These are phyloP conservation scores for Trachymyrmex septentrionalis DNA, from an alignment of 1,140 invertebrate genomes.

Conservation along the genomic window DNA sequence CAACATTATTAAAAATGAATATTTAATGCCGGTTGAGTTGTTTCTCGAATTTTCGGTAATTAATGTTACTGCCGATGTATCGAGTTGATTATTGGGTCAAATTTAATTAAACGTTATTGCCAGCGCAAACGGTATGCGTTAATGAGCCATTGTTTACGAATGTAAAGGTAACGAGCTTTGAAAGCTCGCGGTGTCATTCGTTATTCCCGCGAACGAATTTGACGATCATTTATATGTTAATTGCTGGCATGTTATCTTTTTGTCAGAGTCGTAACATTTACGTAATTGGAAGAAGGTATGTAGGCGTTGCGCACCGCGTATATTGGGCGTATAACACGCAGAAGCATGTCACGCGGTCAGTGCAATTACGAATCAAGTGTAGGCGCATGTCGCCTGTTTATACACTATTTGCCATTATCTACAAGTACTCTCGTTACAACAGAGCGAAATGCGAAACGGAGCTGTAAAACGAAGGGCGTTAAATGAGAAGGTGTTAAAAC, in stretches of 20 bases:
- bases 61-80: constrained; percentile 38
- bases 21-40: constrained; percentile 29
- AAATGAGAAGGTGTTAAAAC: background rate
- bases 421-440: constrained; percentile 2
- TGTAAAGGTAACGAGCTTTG: constrained; percentile 53
- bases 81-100: constrained; percentile 55
- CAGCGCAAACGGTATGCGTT: constrained; percentile 53
- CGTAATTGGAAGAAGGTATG: constrained; percentile 45
- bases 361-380: constrained; percentile 51
- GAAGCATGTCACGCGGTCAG: constrained; percentile 45
- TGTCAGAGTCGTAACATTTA: constrained; percentile 28
- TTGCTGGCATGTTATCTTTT: constrained; percentile 35
- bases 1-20: constrained; percentile 57
- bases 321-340: background rate
- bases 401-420: constrained; percentile 37
- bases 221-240: constrained; percentile 54
- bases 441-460: background rate
- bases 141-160: constrained; percentile 59
- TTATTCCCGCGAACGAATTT: constrained; percentile 50
- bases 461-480: background rate
- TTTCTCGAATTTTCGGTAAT: constrained; percentile 38
- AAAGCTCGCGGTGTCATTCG: constrained; percentile 24
- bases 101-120: constrained; percentile 59
- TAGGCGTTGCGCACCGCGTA: background rate
- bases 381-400: constrained; percentile 18